Percentiles rank a stretch among this genome's conserved stretches.
Evolutionary conservation across 2,113 vertebrate species (phyloP).

Genomic region (Mugil cephalus): DNA sequence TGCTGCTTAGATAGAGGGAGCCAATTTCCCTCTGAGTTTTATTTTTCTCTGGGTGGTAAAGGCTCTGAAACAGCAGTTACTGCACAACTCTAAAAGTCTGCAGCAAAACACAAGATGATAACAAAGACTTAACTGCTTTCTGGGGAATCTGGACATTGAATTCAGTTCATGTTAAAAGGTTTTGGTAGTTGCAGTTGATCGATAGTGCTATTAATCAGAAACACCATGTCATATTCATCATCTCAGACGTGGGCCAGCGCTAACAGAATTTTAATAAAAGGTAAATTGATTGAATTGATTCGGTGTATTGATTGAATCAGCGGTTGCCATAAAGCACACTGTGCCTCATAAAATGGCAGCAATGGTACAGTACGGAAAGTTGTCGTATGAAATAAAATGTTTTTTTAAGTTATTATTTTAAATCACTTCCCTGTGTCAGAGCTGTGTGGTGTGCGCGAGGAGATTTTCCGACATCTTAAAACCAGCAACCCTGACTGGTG

Average conservation of each 20-base stretch:
- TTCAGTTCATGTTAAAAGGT: conserved; percentile 35
- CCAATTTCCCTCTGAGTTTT: conserved; percentile 17
- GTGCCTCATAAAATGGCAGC: conserved; percentile 10
- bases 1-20: conserved; percentile 37
- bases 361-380: conserved; percentile 1
- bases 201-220: conserved; percentile 41
- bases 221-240: conserved; percentile 45
- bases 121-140: not conserved
- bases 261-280: conserved; percentile 55
- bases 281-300: conserved; percentile 42
- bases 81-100: conserved; percentile 17
- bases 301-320: conserved; percentile 45
- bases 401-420: conserved; percentile 28
- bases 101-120: not conserved
- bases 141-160: not conserved
- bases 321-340: conserved; percentile 16
- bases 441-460: conserved; percentile 31
- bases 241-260: conserved; percentile 2
- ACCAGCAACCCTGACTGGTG: conserved; percentile 29
- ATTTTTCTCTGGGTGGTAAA: conserved; percentile 28
- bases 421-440: conserved; percentile 23
- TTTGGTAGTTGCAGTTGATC: conserved; percentile 25
- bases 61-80: conserved; percentile 11
- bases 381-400: not conserved
- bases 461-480: conserved; percentile 28